Evolutionary conservation across 1,140 invertebrate genomes (phyloP).

Genomic region (Hirudo medicinalis): DNA sequence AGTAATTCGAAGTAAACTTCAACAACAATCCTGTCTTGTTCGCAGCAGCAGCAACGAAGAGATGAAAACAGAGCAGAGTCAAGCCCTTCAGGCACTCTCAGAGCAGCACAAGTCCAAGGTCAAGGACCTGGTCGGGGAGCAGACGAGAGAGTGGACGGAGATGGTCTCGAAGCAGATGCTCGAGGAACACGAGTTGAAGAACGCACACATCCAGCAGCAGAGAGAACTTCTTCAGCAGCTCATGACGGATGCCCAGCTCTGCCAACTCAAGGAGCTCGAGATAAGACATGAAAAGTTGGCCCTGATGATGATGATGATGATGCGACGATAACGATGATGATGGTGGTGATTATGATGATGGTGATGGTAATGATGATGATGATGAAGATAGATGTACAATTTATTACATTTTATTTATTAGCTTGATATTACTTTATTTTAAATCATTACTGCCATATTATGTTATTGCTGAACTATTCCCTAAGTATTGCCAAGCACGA

Average conservation of each 20-base stretch:
- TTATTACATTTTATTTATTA: not conserved
- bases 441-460: too few species aligned
- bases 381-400: too few species aligned
- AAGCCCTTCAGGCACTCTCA: too few species aligned
- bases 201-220: conserved; percentile 69
- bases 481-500: too few species aligned
- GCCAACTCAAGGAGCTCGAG: conserved; percentile 79
- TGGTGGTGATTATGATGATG: not conserved
- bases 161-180: conserved; percentile 71
- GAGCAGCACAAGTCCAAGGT: conserved; percentile 24
- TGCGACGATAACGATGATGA: not conserved
- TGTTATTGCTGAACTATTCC: too few species aligned
- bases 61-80: too few species aligned
- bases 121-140: conserved; percentile 42
- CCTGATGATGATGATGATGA: conserved; percentile 4
- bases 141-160: conserved; percentile 85
- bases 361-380: not conserved
- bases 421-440: not conserved
- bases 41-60: too few species aligned
- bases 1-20: too few species aligned
- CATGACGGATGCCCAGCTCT: conserved; percentile 66
- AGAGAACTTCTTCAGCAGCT: conserved; percentile 69
- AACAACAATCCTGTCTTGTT: too few species aligned
- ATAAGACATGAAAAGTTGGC: conserved; percentile 68
- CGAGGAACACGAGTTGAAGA: conserved; percentile 76